phyloP scores from a whole-genome alignment of 2,113 vertebrate genomes.

The Lates calcarifer region DNA sequence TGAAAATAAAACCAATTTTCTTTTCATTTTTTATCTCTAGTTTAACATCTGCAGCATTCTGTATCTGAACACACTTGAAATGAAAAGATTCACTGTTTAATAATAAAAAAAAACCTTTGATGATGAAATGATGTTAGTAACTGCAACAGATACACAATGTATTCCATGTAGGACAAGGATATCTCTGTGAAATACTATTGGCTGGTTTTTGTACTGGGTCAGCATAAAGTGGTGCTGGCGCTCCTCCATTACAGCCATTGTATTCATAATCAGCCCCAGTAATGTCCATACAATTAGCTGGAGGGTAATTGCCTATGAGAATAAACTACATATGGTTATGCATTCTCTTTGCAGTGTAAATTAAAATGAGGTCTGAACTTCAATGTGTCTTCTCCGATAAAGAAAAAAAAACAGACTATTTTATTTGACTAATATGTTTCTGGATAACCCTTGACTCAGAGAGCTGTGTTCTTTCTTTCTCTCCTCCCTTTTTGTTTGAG shows the following conservation, averaged over 20 bases:
- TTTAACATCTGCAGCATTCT: neutral
- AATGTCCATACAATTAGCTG: slow-evolving; percentile 13
- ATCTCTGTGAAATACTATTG: slow-evolving; percentile 29
- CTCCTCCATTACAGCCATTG: slow-evolving; percentile 29
- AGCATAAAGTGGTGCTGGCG: slow-evolving; percentile 12
- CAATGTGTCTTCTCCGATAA: slow-evolving; percentile 10
- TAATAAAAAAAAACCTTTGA: slow-evolving; percentile 33
- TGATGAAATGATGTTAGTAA: slow-evolving; percentile 1
- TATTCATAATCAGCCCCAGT: slow-evolving; percentile 35
- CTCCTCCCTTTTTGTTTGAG: neutral
- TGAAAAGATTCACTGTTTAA: slow-evolving; percentile 4
- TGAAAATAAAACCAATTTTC: neutral
- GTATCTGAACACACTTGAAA: neutral
- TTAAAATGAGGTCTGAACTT: slow-evolving; percentile 36
- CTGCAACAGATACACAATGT: neutral
- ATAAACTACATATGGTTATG: slow-evolving; percentile 15
- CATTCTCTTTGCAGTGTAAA: slow-evolving; percentile 28
- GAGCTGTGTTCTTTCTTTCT: neutral
- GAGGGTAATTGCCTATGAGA: slow-evolving; percentile 12
- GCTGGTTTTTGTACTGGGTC: slow-evolving; percentile 11
- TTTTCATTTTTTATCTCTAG: neutral
- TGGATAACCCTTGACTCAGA: slow-evolving; percentile 19
- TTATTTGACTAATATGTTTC: slow-evolving; percentile 28
- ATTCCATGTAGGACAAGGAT: slow-evolving; percentile 27
- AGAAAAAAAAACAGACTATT: slow-evolving; percentile 11